Conservation (phyloP, 2,113 vertebrate genomes). For the Scytalopus superciliaris region DNA sequence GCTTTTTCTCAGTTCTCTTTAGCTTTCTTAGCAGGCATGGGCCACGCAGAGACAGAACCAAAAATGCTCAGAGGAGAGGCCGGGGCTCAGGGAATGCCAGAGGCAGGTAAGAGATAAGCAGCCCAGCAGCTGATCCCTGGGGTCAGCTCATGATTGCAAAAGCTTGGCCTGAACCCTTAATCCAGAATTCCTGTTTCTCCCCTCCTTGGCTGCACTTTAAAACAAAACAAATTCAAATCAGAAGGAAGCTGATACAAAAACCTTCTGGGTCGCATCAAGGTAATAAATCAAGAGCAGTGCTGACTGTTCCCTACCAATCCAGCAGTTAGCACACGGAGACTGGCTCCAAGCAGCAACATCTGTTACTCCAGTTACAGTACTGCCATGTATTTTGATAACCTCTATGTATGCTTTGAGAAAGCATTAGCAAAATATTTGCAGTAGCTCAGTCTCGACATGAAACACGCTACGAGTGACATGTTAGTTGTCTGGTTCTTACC, state of each 20-base stretch:
- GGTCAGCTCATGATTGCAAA: not conserved
- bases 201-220: not conserved
- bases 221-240: conserved; percentile 37
- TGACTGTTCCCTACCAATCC: conserved; percentile 54
- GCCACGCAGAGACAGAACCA: not conserved
- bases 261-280: conserved; percentile 68
- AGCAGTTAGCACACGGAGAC: conserved; percentile 62
- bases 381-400: conserved; percentile 66
- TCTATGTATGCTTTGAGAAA: conserved; percentile 47
- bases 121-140: not conserved
- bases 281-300: conserved; percentile 72
- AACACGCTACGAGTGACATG: conserved; percentile 28
- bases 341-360: conserved; percentile 62
- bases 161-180: not conserved
- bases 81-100: not conserved
- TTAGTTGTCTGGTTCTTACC: conserved; percentile 62
- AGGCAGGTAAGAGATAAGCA: not conserved
- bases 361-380: conserved; percentile 67
- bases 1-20: not conserved
- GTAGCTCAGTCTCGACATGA: conserved; percentile 25
- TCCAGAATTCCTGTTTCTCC: conserved; percentile 44
- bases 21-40: not conserved
- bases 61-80: not conserved
- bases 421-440: conserved; percentile 65
- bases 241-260: conserved; percentile 61